Evolutionary conservation across 2,113 vertebrate genomes (phyloP).

Genomic region (Natator depressus): DNA sequence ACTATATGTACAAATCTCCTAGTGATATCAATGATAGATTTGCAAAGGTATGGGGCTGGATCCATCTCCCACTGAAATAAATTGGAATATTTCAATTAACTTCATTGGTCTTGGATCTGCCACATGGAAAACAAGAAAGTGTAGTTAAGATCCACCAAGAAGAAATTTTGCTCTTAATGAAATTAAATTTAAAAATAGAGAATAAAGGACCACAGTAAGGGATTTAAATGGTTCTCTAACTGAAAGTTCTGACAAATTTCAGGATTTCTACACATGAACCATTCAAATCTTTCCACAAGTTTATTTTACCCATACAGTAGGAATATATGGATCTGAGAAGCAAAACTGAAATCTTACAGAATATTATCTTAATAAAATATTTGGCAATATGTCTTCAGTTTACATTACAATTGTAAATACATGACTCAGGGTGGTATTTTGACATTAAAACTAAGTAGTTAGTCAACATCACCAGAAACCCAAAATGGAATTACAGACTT

Average conservation of each 20-base stretch:
- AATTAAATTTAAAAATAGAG: neutral
- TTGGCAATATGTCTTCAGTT: neutral
- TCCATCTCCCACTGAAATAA: neutral
- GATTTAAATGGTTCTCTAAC: neutral
- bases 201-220: neutral
- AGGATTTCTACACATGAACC: neutral
- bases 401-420: too few relatives aligned
- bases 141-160: neutral
- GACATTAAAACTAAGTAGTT: neutral
- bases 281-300: neutral
- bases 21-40: neutral
- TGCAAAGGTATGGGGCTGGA: neutral
- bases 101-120: neutral
- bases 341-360: accelerated
- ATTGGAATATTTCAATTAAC: neutral
- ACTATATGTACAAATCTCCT: neutral
- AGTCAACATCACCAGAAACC: neutral
- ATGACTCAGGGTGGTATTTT: too few relatives aligned
- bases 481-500: neutral
- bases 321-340: accelerated
- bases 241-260: neutral
- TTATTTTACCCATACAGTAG: neutral
- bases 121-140: neutral
- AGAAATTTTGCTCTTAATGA: neutral
- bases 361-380: neutral